phyloP scores from a whole-genome alignment of 2,797 vertebrate species.

The Sarcophilus harrisii region DNA sequence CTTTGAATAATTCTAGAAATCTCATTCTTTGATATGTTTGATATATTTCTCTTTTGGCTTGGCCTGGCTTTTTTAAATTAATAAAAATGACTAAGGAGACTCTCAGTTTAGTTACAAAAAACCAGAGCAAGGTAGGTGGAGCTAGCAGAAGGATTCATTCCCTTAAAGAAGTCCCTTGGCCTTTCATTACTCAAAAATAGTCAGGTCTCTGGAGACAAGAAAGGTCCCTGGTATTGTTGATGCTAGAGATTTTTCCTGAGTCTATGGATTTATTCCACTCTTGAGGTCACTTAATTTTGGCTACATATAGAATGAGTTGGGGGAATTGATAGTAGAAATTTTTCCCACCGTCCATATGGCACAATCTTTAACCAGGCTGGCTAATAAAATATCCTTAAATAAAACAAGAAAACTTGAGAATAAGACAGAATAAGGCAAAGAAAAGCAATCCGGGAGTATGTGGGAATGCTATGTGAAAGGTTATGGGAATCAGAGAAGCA shows the following conservation, averaged over 20 bases:
- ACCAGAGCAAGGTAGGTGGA: background rate
- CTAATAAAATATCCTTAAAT: background rate
- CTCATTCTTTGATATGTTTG: constrained; percentile 13
- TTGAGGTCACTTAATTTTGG: background rate
- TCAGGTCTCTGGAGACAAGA: background rate
- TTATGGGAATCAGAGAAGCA: background rate
- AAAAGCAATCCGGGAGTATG: background rate
- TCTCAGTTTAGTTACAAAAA: background rate
- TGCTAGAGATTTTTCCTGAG: background rate
- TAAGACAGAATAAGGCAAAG: background rate
- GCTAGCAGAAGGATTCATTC: background rate
- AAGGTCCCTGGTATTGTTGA: background rate
- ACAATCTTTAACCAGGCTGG: background rate
- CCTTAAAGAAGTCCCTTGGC: background rate
- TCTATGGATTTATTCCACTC: background rate
- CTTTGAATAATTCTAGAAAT: constrained; percentile 3
- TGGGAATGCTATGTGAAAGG: background rate
- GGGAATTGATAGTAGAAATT: background rate
- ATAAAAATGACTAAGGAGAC: background rate
- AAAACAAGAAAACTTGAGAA: background rate
- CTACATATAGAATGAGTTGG: background rate
- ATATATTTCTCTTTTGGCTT: background rate
- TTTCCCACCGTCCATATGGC: background rate
- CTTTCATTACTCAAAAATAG: constrained; percentile 12
- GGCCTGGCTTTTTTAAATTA: background rate